Evolutionary conservation across 2,888 invertebrate species (phyloP).

Genomic region (Tetragonisca angustula): DNA sequence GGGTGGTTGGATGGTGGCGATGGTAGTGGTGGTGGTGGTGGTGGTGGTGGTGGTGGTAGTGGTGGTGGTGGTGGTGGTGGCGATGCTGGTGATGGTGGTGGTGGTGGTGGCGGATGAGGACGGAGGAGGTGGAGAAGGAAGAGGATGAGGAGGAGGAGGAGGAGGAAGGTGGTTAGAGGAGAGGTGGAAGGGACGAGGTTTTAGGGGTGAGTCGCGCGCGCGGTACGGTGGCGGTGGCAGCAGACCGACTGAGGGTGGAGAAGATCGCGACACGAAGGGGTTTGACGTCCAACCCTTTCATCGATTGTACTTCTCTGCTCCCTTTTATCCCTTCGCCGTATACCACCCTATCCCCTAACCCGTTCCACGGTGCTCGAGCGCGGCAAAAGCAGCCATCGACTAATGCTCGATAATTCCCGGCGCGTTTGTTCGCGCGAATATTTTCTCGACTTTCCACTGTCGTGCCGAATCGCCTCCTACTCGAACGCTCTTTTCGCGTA

Average conservation of each 20-base stretch:
- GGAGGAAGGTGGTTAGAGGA: slow-evolving; percentile 68
- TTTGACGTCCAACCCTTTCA: slow-evolving; percentile 84
- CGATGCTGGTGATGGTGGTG: slow-evolving; percentile 28
- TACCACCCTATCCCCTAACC: slow-evolving; percentile 64
- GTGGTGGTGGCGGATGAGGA: slow-evolving; percentile 27
- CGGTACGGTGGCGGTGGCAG: slow-evolving; percentile 67
- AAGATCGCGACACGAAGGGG: slow-evolving; percentile 83
- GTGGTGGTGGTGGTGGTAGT: slow-evolving; percentile 46
- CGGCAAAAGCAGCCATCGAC: slow-evolving; percentile 78
- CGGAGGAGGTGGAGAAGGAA: slow-evolving; percentile 64
- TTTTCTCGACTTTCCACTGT: slow-evolving; percentile 71
- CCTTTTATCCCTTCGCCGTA: slow-evolving; percentile 76
- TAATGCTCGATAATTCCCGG: slow-evolving; percentile 80
- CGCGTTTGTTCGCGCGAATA: slow-evolving; percentile 74
- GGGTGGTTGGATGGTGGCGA: slow-evolving; percentile 64
- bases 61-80: slow-evolving; percentile 5
- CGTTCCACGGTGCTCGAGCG: slow-evolving; percentile 64
- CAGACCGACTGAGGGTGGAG: slow-evolving; percentile 76
- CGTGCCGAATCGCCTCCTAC: slow-evolving; percentile 63
- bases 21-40: slow-evolving; percentile 47
- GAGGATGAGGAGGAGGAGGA: slow-evolving; percentile 68
- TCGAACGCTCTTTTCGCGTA: slow-evolving; percentile 69
- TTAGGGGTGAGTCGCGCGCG: slow-evolving; percentile 67
- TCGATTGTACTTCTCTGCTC: slow-evolving; percentile 82
- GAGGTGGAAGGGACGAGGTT: slow-evolving; percentile 64